Percentiles rank a stretch among this genome's conserved stretches.
phyloP scores from a whole-genome alignment of 2,113 vertebrate species.

The Sinocyclocheilus rhinocerous region DNA sequence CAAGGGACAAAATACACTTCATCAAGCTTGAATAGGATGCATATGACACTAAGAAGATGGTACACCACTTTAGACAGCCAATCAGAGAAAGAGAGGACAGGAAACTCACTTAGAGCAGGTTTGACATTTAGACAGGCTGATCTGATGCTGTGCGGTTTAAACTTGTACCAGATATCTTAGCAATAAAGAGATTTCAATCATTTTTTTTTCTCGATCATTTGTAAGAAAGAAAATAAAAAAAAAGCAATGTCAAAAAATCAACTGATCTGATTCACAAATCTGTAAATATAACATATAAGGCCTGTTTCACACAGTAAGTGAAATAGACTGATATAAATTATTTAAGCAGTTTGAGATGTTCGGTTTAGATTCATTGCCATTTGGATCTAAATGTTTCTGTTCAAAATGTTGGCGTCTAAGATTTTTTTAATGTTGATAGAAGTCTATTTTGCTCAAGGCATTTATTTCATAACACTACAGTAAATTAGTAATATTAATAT shows the following conservation, averaged over 20 bases:
- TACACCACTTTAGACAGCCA: constrained; percentile 13
- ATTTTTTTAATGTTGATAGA: too few relatives aligned
- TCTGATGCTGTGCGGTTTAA: constrained; percentile 13
- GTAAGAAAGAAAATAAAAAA: not conserved
- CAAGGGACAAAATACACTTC: constrained; percentile 15
- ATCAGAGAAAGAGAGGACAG: constrained; percentile 34
- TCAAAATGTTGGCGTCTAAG: not conserved
- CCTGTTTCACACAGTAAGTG: too few relatives aligned
- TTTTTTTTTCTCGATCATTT: not conserved
- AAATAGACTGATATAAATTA: not conserved
- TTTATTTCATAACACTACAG: not conserved
- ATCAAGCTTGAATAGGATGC: not conserved
- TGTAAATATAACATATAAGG: not conserved
- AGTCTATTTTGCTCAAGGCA: not conserved
- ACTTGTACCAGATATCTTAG: not conserved
- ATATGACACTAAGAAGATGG: not conserved
- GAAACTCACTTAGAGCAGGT: not conserved
- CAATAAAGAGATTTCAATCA: not conserved
- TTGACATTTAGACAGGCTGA: not conserved
- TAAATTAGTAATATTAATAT: not conserved
- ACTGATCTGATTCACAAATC: not conserved
- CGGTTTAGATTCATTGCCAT: not conserved
- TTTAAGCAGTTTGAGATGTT: not conserved
- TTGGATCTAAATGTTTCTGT: not conserved
- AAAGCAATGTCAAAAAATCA: not conserved